Conservation (phyloP, 2,888 invertebrate genomes). For the Dasysyrphus tricinctus region DNA sequence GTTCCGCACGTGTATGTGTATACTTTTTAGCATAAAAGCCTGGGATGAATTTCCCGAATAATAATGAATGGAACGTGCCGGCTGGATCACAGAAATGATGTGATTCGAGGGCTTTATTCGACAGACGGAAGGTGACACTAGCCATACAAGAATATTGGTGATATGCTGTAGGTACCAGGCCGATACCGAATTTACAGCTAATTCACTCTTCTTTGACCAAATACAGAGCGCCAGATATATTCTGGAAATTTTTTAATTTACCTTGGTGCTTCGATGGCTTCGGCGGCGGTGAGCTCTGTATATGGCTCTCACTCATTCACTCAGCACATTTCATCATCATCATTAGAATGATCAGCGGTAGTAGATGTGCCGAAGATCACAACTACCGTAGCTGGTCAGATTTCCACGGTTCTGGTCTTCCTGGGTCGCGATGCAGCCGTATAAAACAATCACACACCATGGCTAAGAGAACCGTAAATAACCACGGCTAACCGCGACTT, state of each 20-base stretch:
- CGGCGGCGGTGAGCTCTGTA: neutral
- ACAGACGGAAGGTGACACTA: conserved; percentile 46
- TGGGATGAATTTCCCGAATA: conserved; percentile 35
- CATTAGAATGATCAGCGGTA: conserved; percentile 65
- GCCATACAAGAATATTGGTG: too few species aligned
- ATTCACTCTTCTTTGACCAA: conserved; percentile 54
- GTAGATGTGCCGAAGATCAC: conserved; percentile 69
- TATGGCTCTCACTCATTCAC: conserved; percentile 55
- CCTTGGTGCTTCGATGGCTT: conserved; percentile 28
- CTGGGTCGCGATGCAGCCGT: conserved; percentile 71
- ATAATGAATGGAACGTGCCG: conserved; percentile 49
- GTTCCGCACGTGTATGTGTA: conserved; percentile 20
- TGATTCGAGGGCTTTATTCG: conserved; percentile 23
- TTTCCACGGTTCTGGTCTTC: conserved; percentile 69
- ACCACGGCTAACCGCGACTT: conserved; percentile 73
- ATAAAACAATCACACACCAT: conserved; percentile 67
- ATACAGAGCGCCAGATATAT: conserved; percentile 57
- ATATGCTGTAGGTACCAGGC: neutral
- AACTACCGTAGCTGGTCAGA: conserved; percentile 75
- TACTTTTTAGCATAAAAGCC: conserved; percentile 55
- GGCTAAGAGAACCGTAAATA: conserved; percentile 69
- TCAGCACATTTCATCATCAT: conserved; percentile 67
- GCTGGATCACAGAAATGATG: conserved; percentile 47
- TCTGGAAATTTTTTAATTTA: conserved; percentile 66
- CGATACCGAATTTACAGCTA: conserved; percentile 63